Percentiles rank a stretch among this genome's conserved stretches.
These are phyloP conservation scores for Silvanus unidentatus DNA, from an alignment of 2,888 invertebrate species.

Conservation along the genomic window DNA sequence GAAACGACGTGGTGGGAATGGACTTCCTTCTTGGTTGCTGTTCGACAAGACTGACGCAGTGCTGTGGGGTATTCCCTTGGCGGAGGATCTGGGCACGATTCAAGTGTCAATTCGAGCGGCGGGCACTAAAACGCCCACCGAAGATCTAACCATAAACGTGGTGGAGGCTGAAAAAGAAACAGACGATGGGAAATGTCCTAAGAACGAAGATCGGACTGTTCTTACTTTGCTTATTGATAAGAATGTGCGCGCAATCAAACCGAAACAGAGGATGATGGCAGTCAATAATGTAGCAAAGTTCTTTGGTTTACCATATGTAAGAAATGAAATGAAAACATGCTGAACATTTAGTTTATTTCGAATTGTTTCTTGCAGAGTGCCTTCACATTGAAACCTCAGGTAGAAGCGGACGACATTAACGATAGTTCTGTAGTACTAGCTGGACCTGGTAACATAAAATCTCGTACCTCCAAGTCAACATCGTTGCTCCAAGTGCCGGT, in stretches of 20 bases:
- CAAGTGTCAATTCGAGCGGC: constrained; percentile 58
- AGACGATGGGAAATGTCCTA: constrained; percentile 30
- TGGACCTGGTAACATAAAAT: constrained; percentile 50
- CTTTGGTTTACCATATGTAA: constrained; percentile 62
- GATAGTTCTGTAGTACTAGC: constrained; percentile 49
- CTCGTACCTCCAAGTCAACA: constrained; percentile 44
- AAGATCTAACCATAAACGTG: constrained; percentile 65
- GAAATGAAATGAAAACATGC: constrained; percentile 28
- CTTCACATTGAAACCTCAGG: constrained; percentile 49
- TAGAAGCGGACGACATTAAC: constrained; percentile 42
- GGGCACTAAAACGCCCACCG: constrained; percentile 48
- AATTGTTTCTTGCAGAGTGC: constrained; percentile 45
- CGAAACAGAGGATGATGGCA: constrained; percentile 59
- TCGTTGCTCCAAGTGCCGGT: constrained; percentile 56
- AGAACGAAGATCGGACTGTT: constrained; percentile 44
- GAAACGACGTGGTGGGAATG: constrained; percentile 40
- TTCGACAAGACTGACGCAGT: constrained; percentile 65
- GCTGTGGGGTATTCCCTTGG: constrained; percentile 68
- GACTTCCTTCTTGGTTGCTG: constrained; percentile 62
- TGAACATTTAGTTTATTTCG: constrained; percentile 4
- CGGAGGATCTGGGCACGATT: constrained; percentile 61
- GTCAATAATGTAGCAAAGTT: constrained; percentile 67
- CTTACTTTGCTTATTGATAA: constrained; percentile 64
- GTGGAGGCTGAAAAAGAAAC: constrained; percentile 31
- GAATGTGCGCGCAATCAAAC: constrained; percentile 57